Evolutionary conservation across 2,797 vertebrate species (phyloP), one percentile per base, ranked within the genome.

Genomic region (Centropyge bicolor): DNA sequence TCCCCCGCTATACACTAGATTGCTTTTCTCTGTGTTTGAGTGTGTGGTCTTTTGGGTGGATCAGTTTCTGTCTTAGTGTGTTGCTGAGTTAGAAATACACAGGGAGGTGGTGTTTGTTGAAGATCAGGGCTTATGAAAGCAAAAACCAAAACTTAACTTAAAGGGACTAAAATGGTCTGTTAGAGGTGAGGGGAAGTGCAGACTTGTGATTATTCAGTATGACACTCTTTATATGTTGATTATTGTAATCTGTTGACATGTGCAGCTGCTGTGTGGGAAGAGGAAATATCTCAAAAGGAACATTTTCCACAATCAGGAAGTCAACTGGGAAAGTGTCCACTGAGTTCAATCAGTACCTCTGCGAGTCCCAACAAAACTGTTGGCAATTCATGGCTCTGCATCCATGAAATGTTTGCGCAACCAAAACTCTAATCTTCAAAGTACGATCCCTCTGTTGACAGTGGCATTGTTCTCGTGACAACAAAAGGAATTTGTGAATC

Each of bases 401-500:
- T 62, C 31, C 20, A 46, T 17, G 19, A 70, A 40, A 65, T 31
- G 48, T 70, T 77, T 57, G n/a, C n/a, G 5, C 5, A 64, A 59
- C 57, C 12, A n/a, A 68, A n/a, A 31, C 49, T 52, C 24, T 70
- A 20, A 63, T 71, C 38, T 56, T 71, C 35, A 45, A 52, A 74
- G 60, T 55, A 4, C 19, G 16, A 70, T 35, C 71, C 41, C 36
- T 75, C 54, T 60, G 24, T 80, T 70, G 16, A 40, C 22, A n/a
- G 8, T 38, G 20, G 35, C 24, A 22, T 54, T 71, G 73, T 45
- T 71, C 41, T 31, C 0, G 74, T 72, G 51, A 55, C 66, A 55
- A 55, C 48, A 54, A 78, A 78, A 81, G 24, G 46, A 72, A 76
- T 71, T 76, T 65, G 61, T 61, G 20, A 69, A 74, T 77, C 54